Conservation (phyloP, 2,888 invertebrate species). For the Spisula subtruncata region DNA sequence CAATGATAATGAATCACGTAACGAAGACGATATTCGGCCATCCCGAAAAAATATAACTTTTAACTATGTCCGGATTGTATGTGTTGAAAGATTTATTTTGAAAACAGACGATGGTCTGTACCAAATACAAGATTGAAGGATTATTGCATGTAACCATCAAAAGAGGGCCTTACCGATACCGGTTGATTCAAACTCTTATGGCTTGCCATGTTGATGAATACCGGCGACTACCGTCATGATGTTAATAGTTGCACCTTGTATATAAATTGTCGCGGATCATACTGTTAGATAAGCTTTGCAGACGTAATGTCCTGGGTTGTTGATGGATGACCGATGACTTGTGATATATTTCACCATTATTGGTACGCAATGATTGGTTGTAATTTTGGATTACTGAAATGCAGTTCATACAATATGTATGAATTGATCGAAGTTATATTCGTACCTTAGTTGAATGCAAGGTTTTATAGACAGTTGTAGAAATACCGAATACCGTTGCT, state of each 20-base stretch:
- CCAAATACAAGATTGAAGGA: no score
- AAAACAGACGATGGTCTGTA: no score
- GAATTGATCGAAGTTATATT: background rate
- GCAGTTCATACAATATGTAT: constrained; percentile 14
- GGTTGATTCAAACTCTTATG: no score
- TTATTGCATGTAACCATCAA: no score
- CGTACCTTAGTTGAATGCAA: background rate
- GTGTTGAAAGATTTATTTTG: no score
- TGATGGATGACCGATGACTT: background rate
- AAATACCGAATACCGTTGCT: no score
- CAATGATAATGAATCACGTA: background rate
- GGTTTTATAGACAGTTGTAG: no score
- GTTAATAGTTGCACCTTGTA: background rate
- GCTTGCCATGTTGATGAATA: background rate
- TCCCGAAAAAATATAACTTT: background rate
- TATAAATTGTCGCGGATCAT: background rate
- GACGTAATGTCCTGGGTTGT: no score
- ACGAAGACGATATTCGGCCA: background rate
- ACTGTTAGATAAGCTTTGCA: background rate
- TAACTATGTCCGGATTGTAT: no score
- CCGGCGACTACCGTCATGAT: background rate
- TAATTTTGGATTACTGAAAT: background rate
- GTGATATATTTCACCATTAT: background rate
- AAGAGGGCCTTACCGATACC: no score
- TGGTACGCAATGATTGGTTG: background rate